Base-by-base conservation (phyloP, 1,140 invertebrate species). In the Hermatobates lingyangjiaoensis region DNA sequence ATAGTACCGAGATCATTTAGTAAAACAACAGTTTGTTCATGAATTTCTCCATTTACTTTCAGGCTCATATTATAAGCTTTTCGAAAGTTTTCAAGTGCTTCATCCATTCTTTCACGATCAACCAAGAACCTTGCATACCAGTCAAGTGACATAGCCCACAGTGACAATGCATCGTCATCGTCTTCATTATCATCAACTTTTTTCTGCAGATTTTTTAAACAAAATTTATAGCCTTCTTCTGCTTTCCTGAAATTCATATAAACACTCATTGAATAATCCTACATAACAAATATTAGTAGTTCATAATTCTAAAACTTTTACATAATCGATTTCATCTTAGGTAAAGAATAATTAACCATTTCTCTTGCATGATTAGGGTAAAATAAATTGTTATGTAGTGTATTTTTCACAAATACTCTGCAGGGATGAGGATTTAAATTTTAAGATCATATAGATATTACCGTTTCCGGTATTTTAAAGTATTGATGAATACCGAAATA, bases 1-100 rank as follows among this genome's bases (percentile, higher is more conserved):
- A 84, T 73, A 42, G 80, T 82, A 30, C 83, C 48, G 51, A 93
- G 71, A 64, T 93, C 85, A 73, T 91, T 93, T 5, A 92, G 64
- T 34, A 92, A 69, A 23, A 87, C 67, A 20, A 87, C 74, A 54
- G 75, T 76, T 62, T 90, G 82, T 58, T 81, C 76, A 58, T 77
- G 74, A 7, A 76, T 64, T 53, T 75, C 61, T 5, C 85, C 85
- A 62, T 83, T 66, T 1, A 81, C 60, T 61, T 57, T 55, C 2
- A 60, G 18, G 52, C 80, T 82, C 54, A 79, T 69, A 24, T 80
- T 66, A 57, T 83, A 77, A 30, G 87, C 76, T 64, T 78, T 74
- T 44, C 74, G 68, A 60, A 90, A 76, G 56, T 77, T 69, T 39
- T 71, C 68, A 34, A 79, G 68, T 1, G 85, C 81, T 57, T 84